phyloP scores from a whole-genome alignment of 2,888 invertebrate species.

The Hemithea aestivaria region DNA sequence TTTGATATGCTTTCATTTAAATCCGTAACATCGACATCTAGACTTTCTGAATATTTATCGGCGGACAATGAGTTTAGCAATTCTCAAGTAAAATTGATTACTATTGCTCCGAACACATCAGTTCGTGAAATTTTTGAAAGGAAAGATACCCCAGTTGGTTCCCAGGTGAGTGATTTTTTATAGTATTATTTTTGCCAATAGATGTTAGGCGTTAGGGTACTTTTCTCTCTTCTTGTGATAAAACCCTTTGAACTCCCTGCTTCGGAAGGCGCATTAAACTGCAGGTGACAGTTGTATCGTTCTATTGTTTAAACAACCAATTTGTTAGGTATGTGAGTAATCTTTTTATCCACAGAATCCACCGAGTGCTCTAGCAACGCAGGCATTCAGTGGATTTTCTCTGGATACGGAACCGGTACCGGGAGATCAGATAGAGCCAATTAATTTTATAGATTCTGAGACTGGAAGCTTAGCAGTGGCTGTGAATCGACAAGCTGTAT shows the following conservation, averaged over 20 bases:
- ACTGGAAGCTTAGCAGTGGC: constrained; percentile 50
- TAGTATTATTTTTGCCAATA: neutral
- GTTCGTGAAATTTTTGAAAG: constrained; percentile 58
- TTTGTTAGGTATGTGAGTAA: too few species aligned
- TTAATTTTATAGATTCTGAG: constrained; percentile 59
- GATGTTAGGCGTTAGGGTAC: too few species aligned
- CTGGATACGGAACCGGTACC: constrained; percentile 42
- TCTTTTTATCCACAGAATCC: constrained; percentile 31
- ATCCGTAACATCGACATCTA: constrained; percentile 48
- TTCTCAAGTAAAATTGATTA: constrained; percentile 13
- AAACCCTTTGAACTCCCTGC: too few species aligned
- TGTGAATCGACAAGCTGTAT: constrained; percentile 51
- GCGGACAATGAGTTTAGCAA: constrained; percentile 43
- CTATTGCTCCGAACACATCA: constrained; percentile 27
- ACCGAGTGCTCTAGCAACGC: constrained; percentile 43
- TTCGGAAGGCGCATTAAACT: too few species aligned
- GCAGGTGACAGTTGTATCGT: too few species aligned
- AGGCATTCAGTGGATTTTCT: constrained; percentile 65
- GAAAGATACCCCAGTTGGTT: constrained; percentile 34
- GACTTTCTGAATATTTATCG: constrained; percentile 51
- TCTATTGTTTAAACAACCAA: too few species aligned
- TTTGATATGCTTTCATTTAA: constrained; percentile 53
- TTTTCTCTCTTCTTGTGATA: too few species aligned
- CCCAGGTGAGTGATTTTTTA: constrained; percentile 32
- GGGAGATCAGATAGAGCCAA: constrained; percentile 53